Evolutionary conservation across 1,140 invertebrate genomes (phyloP).

Genomic region (Aphelinus atriplicis): DNA sequence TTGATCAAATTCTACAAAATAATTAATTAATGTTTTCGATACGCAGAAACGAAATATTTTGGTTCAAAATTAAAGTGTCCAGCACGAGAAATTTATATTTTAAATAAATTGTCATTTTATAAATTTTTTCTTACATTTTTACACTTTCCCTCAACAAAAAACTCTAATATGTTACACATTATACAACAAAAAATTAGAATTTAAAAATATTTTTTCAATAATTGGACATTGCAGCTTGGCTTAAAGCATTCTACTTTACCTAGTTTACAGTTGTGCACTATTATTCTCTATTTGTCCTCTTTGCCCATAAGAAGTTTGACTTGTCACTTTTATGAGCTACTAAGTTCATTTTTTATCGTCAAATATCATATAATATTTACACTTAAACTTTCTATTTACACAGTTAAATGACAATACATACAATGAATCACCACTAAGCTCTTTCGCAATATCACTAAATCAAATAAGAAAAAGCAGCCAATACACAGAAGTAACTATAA

Average conservation of each 20-base stretch:
- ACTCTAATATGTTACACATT: constrained; percentile 28
- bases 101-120: constrained; percentile 32
- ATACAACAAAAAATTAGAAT: constrained; percentile 32
- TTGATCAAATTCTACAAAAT: constrained; percentile 16
- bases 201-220: constrained; percentile 18
- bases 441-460: constrained; percentile 20
- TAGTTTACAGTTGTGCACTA: constrained; percentile 21
- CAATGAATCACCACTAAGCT: constrained; percentile 22
- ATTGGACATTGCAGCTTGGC: constrained; percentile 9
- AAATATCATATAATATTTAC: constrained; percentile 37
- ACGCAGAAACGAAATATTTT: not conserved
- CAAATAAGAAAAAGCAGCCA: constrained; percentile 27
- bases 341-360: constrained; percentile 25
- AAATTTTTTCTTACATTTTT: constrained; percentile 20
- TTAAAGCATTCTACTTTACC: constrained; percentile 3
- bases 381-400: constrained; percentile 37
- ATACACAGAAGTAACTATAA: constrained; percentile 14
- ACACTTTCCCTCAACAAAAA: constrained; percentile 1
- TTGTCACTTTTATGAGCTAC: constrained; percentile 19
- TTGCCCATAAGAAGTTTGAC: constrained; percentile 22
- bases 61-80: constrained; percentile 16
- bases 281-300: constrained; percentile 5
- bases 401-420: constrained; percentile 34
- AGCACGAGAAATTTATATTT: constrained; percentile 28
- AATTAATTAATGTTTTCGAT: constrained; percentile 14